Conservation (phyloP, 2,888 invertebrate genomes). For the Xylota sylvarum region DNA sequence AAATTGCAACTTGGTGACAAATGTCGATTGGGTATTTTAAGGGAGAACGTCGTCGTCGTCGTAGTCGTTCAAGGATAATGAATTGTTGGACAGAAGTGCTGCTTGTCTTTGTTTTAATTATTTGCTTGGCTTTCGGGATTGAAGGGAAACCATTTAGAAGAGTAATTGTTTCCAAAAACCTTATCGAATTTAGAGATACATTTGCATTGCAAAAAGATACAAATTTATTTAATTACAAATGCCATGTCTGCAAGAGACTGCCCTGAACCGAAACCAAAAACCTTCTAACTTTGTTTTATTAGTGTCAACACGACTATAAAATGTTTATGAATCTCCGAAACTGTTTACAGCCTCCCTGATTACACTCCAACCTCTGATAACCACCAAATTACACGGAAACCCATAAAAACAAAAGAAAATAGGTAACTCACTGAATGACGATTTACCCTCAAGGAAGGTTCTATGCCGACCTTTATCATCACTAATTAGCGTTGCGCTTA, state of each 20-base stretch:
- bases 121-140: constrained; percentile 11
- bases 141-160: constrained; percentile 31
- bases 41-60: constrained; percentile 10
- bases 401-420: constrained; percentile 21
- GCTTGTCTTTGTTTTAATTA: constrained; percentile 57
- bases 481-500: constrained; percentile 73
- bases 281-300: neutral
- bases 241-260: neutral
- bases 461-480: constrained; percentile 16
- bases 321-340: constrained; percentile 14
- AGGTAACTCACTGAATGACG: constrained; percentile 54
- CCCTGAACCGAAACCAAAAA: neutral
- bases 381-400: constrained; percentile 22
- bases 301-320: constrained; percentile 20
- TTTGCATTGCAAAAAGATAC: constrained; percentile 41
- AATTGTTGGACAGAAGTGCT: constrained; percentile 54
- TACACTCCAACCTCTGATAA: constrained; percentile 15
- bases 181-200: constrained; percentile 20
- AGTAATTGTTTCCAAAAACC: constrained; percentile 28
- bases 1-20: constrained; percentile 70
- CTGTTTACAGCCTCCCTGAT: neutral
- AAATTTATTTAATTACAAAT: constrained; percentile 62
- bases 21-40: constrained; percentile 68
- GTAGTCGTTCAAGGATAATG: constrained; percentile 61
- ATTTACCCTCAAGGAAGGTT: constrained; percentile 38